Base-by-base conservation (phyloP, 35 echinoderm and acorn worm species). In the Ophioderma brevispina region DNA sequence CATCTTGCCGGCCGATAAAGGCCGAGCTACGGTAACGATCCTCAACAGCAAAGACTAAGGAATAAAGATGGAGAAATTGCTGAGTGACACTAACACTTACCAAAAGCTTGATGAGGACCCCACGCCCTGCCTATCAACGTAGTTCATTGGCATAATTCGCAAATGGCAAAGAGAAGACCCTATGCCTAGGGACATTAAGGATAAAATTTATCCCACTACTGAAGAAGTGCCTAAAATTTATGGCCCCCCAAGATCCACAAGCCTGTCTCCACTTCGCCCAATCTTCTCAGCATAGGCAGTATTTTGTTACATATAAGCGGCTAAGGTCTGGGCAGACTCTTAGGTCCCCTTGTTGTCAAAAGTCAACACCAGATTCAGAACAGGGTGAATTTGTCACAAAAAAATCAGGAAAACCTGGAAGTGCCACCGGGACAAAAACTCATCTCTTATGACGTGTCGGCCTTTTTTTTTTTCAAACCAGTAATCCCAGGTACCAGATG, bases 211-310 rank as follows among this genome's bases (percentile, higher is more conserved):
- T 43, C 86, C 86, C 40, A 79, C 33, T 23, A 40, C 86, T 30
- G 76, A 88, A 3, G 75, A 78, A 46, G 35, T 41, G 33, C 86
- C 86, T 76, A 88, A 79, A 50, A 34, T 78, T 25, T 81, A 89
- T 35, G 43, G 87, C 32, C 77, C 31, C 87, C 87, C 32, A 89
- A 89, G 55, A 89, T 89, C 50, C 87, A 89, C 78, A 89, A 89
- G 81, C 25, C 78, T 13, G 33, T 36, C 43, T 55, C 87, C 87
- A 52, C 41, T 81, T 0, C 40, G 87, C 33, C 78, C 87, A 35
- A 89, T 89, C 63, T 77, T 89, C 11, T 78, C 76, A 41, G 34
- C 33, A 39, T 35, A 31, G 86, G 86, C 14, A 79, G 36, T 23
- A 38, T 90, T 35, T 70, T 55, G 30, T 90, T 82, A 39, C 82